A percentile compares a stretch with the other conserved stretches of the same genome.
Evolutionary conservation across 2,888 invertebrate species (phyloP).

Genomic region (Deroplatys truncata): DNA sequence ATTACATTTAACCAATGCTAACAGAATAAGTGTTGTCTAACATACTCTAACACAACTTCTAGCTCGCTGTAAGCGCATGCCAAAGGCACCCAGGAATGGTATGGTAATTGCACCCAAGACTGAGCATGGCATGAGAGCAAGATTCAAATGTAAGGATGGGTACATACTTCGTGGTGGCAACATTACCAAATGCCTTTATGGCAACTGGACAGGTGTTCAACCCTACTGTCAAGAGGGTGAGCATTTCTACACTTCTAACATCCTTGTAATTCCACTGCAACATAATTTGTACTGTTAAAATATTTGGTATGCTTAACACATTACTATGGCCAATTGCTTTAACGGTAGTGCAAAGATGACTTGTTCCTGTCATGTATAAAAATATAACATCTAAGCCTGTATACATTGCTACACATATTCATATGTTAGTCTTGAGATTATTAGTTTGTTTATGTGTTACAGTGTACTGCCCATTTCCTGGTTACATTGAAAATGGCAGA

Average conservation of each 20-base stretch:
- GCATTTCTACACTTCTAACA: background rate
- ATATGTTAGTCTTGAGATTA: background rate
- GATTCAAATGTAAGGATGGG: conserved; percentile 91
- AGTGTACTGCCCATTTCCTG: conserved; percentile 92
- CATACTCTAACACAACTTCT: conserved; percentile 16
- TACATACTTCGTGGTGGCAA: conserved; percentile 73
- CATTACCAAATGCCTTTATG: conserved; percentile 84
- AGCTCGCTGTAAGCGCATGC: conserved; percentile 76
- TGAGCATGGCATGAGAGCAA: conserved; percentile 93
- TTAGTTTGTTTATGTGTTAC: conserved; percentile 27
- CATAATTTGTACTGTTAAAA: too few relatives aligned
- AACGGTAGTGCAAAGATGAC: too few relatives aligned
- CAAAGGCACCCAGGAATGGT: conserved; percentile 82
- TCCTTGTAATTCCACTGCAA: background rate
- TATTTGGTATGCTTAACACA: too few relatives aligned
- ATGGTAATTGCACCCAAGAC: conserved; percentile 96
- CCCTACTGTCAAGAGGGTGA: conserved; percentile 80
- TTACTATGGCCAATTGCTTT: too few relatives aligned
- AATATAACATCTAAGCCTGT: too few relatives aligned
- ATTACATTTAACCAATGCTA: background rate
- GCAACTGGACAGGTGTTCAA: conserved; percentile 87
- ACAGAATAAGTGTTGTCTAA: background rate
- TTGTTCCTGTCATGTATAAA: too few relatives aligned
- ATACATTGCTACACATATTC: too few relatives aligned
- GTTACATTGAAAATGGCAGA: conserved; percentile 82